A percentile compares a stretch with the other conserved stretches of the same genome.
These are phyloP conservation scores for Nasonovia ribisnigri DNA, from an alignment of 2,888 invertebrate species.

Conservation along the genomic window DNA sequence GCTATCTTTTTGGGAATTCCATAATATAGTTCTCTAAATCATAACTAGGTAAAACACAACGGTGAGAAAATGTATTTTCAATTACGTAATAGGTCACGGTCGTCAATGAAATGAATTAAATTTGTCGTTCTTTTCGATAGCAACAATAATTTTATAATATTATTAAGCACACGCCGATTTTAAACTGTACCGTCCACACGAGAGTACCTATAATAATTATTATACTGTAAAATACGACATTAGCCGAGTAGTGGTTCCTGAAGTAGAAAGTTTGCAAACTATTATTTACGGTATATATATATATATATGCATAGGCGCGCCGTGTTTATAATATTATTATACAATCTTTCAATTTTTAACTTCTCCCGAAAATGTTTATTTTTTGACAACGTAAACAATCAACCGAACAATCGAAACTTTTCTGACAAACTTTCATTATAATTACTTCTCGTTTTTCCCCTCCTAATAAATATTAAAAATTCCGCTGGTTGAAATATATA, in stretches of 20 bases:
- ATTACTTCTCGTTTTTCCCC: background rate
- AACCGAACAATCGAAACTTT: background rate
- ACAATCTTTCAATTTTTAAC: background rate
- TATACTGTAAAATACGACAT: background rate
- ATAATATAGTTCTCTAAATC: too few relatives aligned
- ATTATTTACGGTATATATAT: background rate
- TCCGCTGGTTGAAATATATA: background rate
- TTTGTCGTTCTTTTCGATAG: background rate
- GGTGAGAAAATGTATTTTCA: background rate
- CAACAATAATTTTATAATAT: background rate
- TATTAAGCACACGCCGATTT: background rate
- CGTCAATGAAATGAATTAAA: background rate
- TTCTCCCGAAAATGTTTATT: background rate
- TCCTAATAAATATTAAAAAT: background rate
- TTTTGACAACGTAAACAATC: conserved; percentile 21
- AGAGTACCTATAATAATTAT: background rate
- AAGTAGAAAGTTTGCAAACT: background rate
- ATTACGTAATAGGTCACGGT: background rate
- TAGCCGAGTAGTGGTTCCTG: background rate
- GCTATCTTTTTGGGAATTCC: background rate
- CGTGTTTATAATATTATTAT: background rate
- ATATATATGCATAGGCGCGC: background rate
- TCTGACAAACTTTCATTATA: background rate
- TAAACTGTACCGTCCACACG: background rate
- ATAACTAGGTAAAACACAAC: background rate